phyloP scores from a whole-genome alignment of 1,140 invertebrate genomes.

The Drosophila persimilis region DNA sequence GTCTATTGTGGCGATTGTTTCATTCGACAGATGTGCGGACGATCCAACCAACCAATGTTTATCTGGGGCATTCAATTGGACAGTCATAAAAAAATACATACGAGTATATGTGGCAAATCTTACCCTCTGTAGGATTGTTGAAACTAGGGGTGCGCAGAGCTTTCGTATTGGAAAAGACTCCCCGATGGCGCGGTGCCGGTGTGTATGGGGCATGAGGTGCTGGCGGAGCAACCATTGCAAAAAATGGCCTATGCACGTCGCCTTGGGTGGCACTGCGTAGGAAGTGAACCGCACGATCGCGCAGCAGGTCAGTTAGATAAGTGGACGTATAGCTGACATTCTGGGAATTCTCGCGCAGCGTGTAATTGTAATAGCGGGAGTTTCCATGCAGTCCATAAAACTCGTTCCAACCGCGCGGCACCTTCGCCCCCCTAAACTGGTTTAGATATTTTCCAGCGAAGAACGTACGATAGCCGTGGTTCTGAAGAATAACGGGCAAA shows the following conservation, averaged over 20 bases:
- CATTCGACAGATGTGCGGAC: slow-evolving; percentile 85
- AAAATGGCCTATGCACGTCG: slow-evolving; percentile 85
- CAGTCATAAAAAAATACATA: slow-evolving; percentile 2
- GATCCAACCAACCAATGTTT: slow-evolving; percentile 92
- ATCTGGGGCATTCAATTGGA: slow-evolving; percentile 82
- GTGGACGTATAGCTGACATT: slow-evolving; percentile 85
- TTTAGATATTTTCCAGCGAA: slow-evolving; percentile 95
- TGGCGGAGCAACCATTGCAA: slow-evolving; percentile 93
- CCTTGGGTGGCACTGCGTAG: slow-evolving; percentile 69
- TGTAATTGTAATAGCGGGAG: slow-evolving; percentile 94
- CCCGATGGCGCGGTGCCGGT: slow-evolving; percentile 88
- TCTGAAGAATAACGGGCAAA: slow-evolving; percentile 87
- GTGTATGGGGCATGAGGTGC: slow-evolving; percentile 93
- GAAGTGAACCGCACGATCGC: slow-evolving; percentile 85
- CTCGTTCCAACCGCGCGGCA: slow-evolving; percentile 92
- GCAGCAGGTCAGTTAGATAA: slow-evolving; percentile 93
- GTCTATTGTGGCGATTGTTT: slow-evolving; percentile 86
- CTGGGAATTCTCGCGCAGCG: slow-evolving; percentile 91
- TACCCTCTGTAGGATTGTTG: slow-evolving; percentile 84
- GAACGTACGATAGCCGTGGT: slow-evolving; percentile 89
- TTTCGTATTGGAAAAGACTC: slow-evolving; percentile 85
- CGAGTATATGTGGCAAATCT: not conserved
- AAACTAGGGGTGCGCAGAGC: slow-evolving; percentile 90
- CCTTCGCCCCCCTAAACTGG: slow-evolving; percentile 87
- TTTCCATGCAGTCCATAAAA: slow-evolving; percentile 93